A percentile compares a stretch with the other conserved stretches of the same genome.
Conservation (phyloP, 2,113 vertebrate genomes). For the Eolophus roseicapilla region DNA sequence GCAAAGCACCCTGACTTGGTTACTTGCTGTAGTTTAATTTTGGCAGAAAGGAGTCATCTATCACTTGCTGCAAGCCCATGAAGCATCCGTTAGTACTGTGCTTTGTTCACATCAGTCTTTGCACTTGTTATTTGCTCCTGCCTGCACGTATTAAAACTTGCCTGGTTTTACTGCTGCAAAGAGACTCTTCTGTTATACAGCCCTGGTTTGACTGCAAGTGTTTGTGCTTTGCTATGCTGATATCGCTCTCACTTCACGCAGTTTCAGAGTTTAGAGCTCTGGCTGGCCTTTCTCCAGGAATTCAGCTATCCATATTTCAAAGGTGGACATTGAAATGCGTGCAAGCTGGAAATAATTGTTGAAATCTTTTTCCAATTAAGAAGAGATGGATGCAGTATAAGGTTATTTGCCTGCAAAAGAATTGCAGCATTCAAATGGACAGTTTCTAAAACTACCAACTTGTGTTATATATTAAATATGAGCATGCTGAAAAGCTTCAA, state of each 20-base stretch:
- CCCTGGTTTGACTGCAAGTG: neutral
- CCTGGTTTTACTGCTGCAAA: neutral
- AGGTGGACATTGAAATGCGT: neutral
- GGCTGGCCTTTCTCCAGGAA: neutral
- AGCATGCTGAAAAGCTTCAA: neutral
- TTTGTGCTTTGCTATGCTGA: neutral
- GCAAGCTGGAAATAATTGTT: neutral
- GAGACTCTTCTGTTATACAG: neutral
- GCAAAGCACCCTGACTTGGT: neutral
- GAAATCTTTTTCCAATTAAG: neutral
- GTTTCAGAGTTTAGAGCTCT: neutral
- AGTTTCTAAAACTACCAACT: neutral
- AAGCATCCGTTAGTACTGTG: neutral
- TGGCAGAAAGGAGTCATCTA: neutral
- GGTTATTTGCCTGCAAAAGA: neutral
- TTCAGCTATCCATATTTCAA: neutral
- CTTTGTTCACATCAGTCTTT: neutral
- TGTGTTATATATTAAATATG: neutral
- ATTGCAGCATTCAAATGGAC: neutral
- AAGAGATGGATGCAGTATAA: neutral
- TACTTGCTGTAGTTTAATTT: neutral
- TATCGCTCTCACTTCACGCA: neutral
- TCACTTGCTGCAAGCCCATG: neutral
- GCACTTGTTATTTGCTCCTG: neutral
- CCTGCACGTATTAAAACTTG: neutral